Base-by-base conservation (phyloP, 2,113 vertebrate genomes). In the Chionodraco myersi region DNA sequence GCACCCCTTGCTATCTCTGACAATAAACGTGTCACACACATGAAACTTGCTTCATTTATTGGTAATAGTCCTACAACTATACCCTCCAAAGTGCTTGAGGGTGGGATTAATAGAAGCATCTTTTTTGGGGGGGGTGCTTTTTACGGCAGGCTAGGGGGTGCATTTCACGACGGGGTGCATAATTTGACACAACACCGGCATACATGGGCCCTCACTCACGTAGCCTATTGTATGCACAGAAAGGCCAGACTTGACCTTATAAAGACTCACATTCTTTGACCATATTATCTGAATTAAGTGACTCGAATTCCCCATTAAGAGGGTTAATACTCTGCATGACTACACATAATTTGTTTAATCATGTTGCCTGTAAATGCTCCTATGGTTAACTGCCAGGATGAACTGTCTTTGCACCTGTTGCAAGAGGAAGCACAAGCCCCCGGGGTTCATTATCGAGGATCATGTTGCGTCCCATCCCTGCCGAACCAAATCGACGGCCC, bases 331-430 rank as follows among this genome's bases (percentile, higher is more conserved):
- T 30, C 51, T 76, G 83, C 82, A 75, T 79, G 86, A 64, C 86
- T 84, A 54, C 84, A 58, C 78, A 85, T 90, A 74, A 80, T 91
- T 89, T 89, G 74, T 86, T 85, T 88, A 91, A 92, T 93, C 87
- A 79, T 61, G 82, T 72, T 92, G 90, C 91, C 91, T 90, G 92
- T 92, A 91, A 92, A 91, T 88, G 89, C 85, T 75, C 80, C 72
- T 67, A 64, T 91, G 86, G 89, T 89, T 70, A 75, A 88, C 84
- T 89, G 89, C 90, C 91, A 90, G 87, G 83, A 86, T 88, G 87
- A 91, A 89, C 88, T 72, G 92, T 92, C 88, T 91, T 90, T 92
- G 94, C 94, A 96, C 95, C 95, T 96, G 94, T 95, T 95, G 92
- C 88, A 72, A 94, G 91, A 93, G 94, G 94, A 95, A 95, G 92